A percentile compares a stretch with the other conserved stretches of the same genome.
Evolutionary conservation across 2,888 invertebrate genomes (phyloP).

Genomic region (Dynastes grantii): DNA sequence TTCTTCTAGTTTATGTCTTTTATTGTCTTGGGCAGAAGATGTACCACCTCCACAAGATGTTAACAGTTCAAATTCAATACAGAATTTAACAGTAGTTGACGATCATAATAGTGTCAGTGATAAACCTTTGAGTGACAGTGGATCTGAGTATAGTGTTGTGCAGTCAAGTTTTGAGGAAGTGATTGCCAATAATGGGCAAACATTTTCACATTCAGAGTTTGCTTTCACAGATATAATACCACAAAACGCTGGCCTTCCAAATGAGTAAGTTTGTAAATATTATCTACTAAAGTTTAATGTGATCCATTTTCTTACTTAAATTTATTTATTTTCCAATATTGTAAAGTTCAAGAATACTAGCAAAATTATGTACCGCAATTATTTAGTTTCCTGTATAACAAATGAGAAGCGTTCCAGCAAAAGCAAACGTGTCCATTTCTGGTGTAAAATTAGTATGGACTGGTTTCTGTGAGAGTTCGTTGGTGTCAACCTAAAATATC

Average conservation of each 20-base stretch:
- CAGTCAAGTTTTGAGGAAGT: slow-evolving; percentile 59
- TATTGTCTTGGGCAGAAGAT: slow-evolving; percentile 49
- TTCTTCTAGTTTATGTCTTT: slow-evolving; percentile 49
- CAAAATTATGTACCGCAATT: too few species aligned
- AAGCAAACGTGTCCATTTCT: too few species aligned
- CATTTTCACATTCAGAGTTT: slow-evolving; percentile 68
- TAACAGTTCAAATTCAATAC: slow-evolving; percentile 30
- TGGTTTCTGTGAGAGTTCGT: too few species aligned
- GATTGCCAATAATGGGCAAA: slow-evolving; percentile 62
- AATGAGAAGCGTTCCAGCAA: too few species aligned
- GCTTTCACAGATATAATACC: slow-evolving; percentile 73
- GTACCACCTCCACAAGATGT: slow-evolving; percentile 10
- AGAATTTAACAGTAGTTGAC: slow-evolving; percentile 44
- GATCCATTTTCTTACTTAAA: neutral
- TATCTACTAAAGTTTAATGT: slow-evolving; percentile 68
- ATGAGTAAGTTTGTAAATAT: slow-evolving; percentile 71
- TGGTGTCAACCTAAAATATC: too few species aligned
- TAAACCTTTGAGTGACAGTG: slow-evolving; percentile 52
- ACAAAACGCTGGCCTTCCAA: slow-evolving; percentile 74
- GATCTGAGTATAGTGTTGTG: slow-evolving; percentile 56
- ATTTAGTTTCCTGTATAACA: too few species aligned
- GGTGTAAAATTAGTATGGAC: too few species aligned
- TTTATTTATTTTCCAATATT: neutral
- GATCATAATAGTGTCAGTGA: slow-evolving; percentile 52
- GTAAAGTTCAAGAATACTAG: neutral